Evolutionary conservation across 2,888 invertebrate species (phyloP), one percentile per base, ranked within the genome.

Genomic region (Lepas anatifera): DNA sequence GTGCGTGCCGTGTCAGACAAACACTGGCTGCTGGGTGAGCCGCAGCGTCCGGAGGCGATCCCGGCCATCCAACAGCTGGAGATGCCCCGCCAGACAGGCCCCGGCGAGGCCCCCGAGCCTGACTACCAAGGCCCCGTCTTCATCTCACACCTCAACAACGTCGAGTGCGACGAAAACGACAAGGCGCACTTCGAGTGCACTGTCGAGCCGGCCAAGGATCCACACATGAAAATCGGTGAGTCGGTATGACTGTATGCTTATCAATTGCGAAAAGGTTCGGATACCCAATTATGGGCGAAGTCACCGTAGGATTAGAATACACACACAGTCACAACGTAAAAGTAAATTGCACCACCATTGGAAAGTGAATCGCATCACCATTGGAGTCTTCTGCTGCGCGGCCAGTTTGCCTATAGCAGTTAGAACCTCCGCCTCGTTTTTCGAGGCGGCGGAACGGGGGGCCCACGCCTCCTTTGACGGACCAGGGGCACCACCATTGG

Each of bases 151-250:
- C 83, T 96, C 72, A 93, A 93, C 77, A 94, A 95, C 77, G 89
- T 95, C 66, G 87, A 92, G 76, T 90, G 92, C 77, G 87, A 87
- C 75, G 95, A 95, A 83, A 89, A 89, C 67, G 92, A 93, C 68
- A 90, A 87, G 75, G 90, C 88, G 74, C 92, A 92, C 81, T 95
- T 95, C 76, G 92, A 94, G 80, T 94, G 93, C 78, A 89, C 89
- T 76, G 93, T 95, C 3, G 93, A 95, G 79, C 95, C 95, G 35
- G 89, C 92, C 7, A 89, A 90, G 78, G 95, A 95, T 80, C 93
- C 94, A 8, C 93, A 92, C 1, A 86, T 95, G 81, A 87, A 87
- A 77, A 89, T 94, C 75, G 82, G 80, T 80, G 73, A 72, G 25
- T 63, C 10, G 48, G 6, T 18, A 1, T n/a, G 32, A 22, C 29